phyloP scores from a whole-genome alignment of 2,797 vertebrate species.

The Ceryle rudis region DNA sequence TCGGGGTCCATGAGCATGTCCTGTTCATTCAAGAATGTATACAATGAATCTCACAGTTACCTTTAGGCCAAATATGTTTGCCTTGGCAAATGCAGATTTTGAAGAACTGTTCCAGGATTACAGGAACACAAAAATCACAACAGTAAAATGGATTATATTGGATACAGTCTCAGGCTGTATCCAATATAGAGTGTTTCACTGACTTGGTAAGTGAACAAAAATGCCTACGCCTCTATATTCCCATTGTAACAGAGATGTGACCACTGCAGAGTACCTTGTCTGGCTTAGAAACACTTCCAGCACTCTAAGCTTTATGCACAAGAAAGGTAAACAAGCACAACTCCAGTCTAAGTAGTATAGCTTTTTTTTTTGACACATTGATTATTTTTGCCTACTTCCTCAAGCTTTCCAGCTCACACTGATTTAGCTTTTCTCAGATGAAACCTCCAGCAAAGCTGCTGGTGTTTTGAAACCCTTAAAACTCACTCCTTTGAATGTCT shows the following conservation, averaged over 20 bases:
- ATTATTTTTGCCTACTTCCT: conserved; percentile 25
- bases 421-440: neutral
- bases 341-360: neutral
- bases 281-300: neutral
- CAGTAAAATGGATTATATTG: neutral
- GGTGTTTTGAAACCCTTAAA: conserved; percentile 33
- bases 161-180: neutral
- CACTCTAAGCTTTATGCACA: neutral
- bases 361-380: neutral
- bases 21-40: neutral
- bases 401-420: conserved; percentile 13
- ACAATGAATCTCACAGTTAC: neutral
- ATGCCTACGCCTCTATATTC: neutral
- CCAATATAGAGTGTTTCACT: neutral
- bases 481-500: conserved; percentile 25
- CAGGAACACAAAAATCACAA: neutral
- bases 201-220: neutral
- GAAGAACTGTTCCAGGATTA: neutral
- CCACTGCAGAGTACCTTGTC: neutral
- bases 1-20: neutral
- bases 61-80: neutral
- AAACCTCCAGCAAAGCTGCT: conserved; percentile 5
- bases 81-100: neutral
- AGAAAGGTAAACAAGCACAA: conserved; percentile 6
- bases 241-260: neutral